Percentiles rank a stretch among this genome's conserved stretches.
Conservation (phyloP, 2,113 vertebrate species). For the Serilophus lunatus region DNA sequence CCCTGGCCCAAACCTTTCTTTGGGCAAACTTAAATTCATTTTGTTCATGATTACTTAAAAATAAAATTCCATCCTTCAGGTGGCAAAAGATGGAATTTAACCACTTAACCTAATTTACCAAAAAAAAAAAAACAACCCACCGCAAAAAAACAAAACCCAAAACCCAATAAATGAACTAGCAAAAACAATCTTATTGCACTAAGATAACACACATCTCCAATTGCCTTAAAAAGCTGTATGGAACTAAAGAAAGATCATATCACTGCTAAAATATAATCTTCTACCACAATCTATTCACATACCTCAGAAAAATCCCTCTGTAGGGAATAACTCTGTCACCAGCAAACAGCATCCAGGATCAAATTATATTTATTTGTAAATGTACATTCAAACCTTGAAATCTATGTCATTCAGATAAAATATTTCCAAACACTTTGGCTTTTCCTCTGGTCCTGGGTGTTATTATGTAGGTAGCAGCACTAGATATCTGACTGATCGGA, state of each 20-base stretch:
- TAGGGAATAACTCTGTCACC: neutral
- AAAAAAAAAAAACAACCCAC: too few species aligned
- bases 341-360: neutral
- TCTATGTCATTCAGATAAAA: neutral
- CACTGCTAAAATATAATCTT: neutral
- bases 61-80: neutral
- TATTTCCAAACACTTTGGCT: neutral
- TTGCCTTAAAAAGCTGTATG: neutral
- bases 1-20: neutral
- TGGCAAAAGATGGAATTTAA: neutral
- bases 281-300: neutral
- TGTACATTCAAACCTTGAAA: neutral
- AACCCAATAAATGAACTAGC: neutral
- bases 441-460: neutral
- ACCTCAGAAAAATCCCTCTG: neutral
- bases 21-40: rapidly evolving
- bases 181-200: neutral
- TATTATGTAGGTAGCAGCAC: neutral
- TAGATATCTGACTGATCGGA: neutral
- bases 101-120: neutral
- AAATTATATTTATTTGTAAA: neutral
- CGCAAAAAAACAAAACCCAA: too few species aligned
- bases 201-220: neutral
- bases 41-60: neutral
- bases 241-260: neutral